These are phyloP conservation scores for Heterochromis multidens DNA, from an alignment of 2,113 vertebrate species.

Conservation along the genomic window DNA sequence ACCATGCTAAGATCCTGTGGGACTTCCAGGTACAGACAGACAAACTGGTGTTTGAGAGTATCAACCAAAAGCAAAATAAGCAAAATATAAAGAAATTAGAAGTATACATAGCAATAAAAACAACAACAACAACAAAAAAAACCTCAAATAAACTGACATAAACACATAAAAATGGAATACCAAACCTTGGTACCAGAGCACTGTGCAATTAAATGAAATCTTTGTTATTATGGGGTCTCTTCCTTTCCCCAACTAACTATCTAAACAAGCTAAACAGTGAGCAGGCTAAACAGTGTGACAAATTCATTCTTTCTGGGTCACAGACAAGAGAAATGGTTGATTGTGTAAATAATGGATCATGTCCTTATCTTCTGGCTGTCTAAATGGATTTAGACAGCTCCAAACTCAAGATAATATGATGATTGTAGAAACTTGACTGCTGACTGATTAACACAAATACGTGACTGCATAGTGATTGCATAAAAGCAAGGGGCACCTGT, in stretches of 20 bases:
- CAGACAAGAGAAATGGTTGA: slow-evolving; percentile 34
- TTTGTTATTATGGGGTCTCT: background rate
- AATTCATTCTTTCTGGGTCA: slow-evolving; percentile 57
- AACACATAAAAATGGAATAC: background rate
- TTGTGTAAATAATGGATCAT: slow-evolving; percentile 57
- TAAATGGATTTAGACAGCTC: slow-evolving; percentile 34
- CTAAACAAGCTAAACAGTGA: background rate
- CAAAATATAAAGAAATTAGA: background rate
- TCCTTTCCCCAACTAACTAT: background rate
- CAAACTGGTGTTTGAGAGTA: no score
- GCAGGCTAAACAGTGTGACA: slow-evolving; percentile 34
- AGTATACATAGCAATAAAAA: background rate
- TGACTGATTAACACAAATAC: background rate
- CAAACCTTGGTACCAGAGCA: background rate
- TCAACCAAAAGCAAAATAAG: background rate
- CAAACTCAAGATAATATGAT: background rate
- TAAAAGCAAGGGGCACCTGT: background rate
- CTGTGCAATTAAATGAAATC: slow-evolving; percentile 12
- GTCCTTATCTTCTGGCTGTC: slow-evolving; percentile 39
- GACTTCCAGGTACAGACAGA: no score
- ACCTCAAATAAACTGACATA: background rate
- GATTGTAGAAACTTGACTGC: background rate
- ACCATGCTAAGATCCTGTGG: no score
- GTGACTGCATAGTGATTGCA: background rate
- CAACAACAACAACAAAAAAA: background rate